Percentiles rank a stretch among this genome's conserved stretches.
Conservation (phyloP, 2,888 invertebrate species). For the Drosophila mulleri region DNA sequence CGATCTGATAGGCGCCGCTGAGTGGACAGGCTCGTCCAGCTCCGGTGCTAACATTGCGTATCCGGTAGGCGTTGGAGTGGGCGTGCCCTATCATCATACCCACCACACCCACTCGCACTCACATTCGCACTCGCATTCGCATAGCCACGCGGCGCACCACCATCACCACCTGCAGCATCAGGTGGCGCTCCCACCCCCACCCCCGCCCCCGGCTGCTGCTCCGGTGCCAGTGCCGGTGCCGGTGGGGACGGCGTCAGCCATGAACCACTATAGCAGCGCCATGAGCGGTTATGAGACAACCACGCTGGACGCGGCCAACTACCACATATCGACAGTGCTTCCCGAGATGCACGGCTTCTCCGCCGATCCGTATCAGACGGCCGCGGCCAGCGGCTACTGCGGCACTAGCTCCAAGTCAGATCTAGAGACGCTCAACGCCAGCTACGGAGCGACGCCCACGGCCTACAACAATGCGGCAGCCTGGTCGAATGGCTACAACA, state of each 20-base stretch:
- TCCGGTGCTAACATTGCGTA: slow-evolving; percentile 70
- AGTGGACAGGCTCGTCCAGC: slow-evolving; percentile 87
- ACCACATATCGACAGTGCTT: slow-evolving; percentile 87
- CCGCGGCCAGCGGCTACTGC: slow-evolving; percentile 66
- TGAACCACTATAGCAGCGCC: slow-evolving; percentile 82
- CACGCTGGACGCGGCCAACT: slow-evolving; percentile 80
- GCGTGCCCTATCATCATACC: slow-evolving; percentile 61
- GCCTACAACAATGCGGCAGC: slow-evolving; percentile 83
- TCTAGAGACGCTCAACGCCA: slow-evolving; percentile 82
- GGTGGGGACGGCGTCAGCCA: slow-evolving; percentile 72
- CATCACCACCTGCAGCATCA: slow-evolving; percentile 73
- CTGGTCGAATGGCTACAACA: slow-evolving; percentile 89
- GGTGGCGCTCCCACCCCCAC: slow-evolving; percentile 85
- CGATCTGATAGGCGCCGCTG: slow-evolving; percentile 88
- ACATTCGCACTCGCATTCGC: slow-evolving; percentile 33
- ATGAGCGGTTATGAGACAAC: slow-evolving; percentile 85
- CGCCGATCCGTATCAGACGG: slow-evolving; percentile 85
- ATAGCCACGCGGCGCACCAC: slow-evolving; percentile 41
- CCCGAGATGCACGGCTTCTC: slow-evolving; percentile 87
- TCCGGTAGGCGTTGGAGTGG: slow-evolving; percentile 43
- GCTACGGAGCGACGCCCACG: slow-evolving; percentile 72
- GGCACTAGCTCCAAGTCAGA: slow-evolving; percentile 73
- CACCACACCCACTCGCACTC: slow-evolving; percentile 57
- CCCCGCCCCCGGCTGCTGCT: slow-evolving; percentile 85
- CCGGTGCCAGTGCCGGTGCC: slow-evolving; percentile 54